Conservation (phyloP, 1,140 invertebrate genomes). For the Heliothis virescens region DNA sequence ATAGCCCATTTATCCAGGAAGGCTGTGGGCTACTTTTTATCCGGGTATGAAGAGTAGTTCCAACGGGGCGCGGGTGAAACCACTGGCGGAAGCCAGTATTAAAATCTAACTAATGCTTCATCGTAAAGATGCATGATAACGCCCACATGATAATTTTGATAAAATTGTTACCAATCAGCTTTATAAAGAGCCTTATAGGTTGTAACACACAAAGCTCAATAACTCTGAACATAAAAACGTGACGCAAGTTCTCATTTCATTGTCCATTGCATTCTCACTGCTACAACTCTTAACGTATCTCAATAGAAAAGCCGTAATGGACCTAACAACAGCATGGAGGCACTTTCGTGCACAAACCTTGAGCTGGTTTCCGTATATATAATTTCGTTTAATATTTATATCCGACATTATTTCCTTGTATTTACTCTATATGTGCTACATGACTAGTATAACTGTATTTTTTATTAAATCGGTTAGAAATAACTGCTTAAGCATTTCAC, state of each 20-base stretch:
- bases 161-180: too few species aligned
- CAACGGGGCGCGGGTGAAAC: too few species aligned
- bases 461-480: neutral
- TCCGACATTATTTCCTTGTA: constrained; percentile 20
- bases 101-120: too few species aligned
- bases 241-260: constrained; percentile 9
- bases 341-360: constrained; percentile 43
- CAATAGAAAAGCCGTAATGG: neutral
- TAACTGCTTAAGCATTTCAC: constrained; percentile 11
- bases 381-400: constrained; percentile 25
- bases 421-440: neutral
- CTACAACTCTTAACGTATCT: neutral
- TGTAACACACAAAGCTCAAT: neutral
- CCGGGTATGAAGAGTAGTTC: too few species aligned
- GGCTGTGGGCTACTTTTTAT: too few species aligned
- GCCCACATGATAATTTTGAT: too few species aligned
- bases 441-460: neutral
- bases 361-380: constrained; percentile 28
- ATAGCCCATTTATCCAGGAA: too few species aligned
- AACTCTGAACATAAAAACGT: constrained; percentile 18
- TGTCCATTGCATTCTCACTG: constrained; percentile 3
- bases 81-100: too few species aligned
- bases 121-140: too few species aligned
- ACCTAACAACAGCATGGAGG: neutral
- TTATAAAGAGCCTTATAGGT: neutral